phyloP scores from a whole-genome alignment of 2,113 vertebrate species.

The Eretmodus cyanostictus region DNA sequence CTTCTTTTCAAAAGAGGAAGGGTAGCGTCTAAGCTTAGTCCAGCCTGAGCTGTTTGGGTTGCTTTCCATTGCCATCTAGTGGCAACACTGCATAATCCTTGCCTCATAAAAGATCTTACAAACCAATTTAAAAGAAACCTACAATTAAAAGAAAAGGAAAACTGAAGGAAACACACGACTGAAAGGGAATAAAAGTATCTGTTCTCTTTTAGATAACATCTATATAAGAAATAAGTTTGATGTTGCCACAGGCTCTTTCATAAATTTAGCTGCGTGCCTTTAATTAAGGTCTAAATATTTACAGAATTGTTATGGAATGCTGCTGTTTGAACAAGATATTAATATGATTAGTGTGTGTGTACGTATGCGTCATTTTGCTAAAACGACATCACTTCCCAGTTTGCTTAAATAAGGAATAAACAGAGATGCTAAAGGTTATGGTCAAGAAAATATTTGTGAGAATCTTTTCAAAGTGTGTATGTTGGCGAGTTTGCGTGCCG shows the following conservation, averaged over 20 bases:
- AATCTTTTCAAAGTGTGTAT: not conserved
- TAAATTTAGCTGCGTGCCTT: not conserved
- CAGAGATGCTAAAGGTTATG: not conserved
- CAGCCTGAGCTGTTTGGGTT: not conserved
- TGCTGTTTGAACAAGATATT: not conserved
- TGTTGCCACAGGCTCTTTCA: not conserved
- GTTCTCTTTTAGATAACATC: not conserved
- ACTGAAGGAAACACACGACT: not conserved
- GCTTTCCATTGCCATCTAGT: conserved; percentile 41
- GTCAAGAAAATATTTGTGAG: not conserved
- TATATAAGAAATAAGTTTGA: not conserved
- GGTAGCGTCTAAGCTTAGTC: not conserved
- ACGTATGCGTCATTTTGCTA: not conserved
- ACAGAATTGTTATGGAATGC: not conserved
- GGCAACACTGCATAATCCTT: not conserved
- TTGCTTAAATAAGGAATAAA: not conserved
- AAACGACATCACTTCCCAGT: not conserved
- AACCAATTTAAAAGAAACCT: not conserved
- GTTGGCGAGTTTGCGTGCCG: not conserved
- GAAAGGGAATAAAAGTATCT: not conserved
- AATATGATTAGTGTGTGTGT: not conserved
- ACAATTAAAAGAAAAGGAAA: not conserved
- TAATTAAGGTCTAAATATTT: not conserved
- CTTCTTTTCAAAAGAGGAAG: not conserved
- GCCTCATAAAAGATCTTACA: not conserved